Evolutionary conservation across 1,140 invertebrate species (phyloP).

Genomic region (Papilio dardanus): DNA sequence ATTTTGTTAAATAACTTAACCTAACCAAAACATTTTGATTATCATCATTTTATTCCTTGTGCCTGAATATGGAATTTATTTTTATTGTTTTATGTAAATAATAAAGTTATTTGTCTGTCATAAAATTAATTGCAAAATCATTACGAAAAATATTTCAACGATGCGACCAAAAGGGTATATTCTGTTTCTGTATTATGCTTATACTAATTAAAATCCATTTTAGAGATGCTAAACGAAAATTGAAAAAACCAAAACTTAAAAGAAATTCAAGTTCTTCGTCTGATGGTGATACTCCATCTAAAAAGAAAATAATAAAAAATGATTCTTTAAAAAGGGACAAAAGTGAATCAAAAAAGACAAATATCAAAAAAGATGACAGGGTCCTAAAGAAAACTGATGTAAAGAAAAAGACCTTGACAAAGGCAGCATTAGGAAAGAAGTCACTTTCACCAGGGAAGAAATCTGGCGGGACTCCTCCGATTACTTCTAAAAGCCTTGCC

Average conservation of each 20-base stretch:
- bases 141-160: too few species aligned
- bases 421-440: constrained; percentile 72
- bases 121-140: too few species aligned
- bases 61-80: neutral
- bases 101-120: neutral
- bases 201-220: constrained; percentile 39
- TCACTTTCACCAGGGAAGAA: constrained; percentile 80
- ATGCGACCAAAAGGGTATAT: too few species aligned
- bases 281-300: constrained; percentile 75
- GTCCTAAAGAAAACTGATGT: constrained; percentile 71
- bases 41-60: neutral
- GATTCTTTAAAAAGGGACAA: constrained; percentile 76
- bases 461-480: constrained; percentile 80
- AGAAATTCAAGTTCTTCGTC: constrained; percentile 82
- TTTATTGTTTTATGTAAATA: neutral
- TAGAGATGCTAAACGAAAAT: constrained; percentile 75
- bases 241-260: constrained; percentile 77
- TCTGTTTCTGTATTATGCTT: constrained; percentile 30
- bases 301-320: constrained; percentile 78
- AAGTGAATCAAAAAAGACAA: constrained; percentile 68
- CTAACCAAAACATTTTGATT: neutral
- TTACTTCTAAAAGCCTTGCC: constrained; percentile 72
- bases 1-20: too few species aligned
- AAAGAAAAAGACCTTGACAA: constrained; percentile 67
- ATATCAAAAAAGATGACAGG: constrained; percentile 76